Percentiles rank a stretch among this genome's conserved stretches.
Evolutionary conservation across 2,888 invertebrate species (phyloP).

Genomic region (Bugula neritina): DNA sequence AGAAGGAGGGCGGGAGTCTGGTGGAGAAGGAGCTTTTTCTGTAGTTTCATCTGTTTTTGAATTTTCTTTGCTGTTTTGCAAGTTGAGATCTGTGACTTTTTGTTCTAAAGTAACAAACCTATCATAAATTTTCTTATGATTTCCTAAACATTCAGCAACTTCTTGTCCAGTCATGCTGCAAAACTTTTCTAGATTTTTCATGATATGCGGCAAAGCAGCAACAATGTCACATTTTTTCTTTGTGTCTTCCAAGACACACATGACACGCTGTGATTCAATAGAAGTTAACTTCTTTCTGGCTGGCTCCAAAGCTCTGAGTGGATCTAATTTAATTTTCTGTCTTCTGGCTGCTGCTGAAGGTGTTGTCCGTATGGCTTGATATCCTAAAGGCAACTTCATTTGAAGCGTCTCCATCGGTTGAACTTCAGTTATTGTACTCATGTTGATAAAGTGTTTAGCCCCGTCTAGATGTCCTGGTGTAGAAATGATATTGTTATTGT

Average conservation of each 20-base stretch:
- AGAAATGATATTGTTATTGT: not conserved
- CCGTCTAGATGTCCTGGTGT: not conserved
- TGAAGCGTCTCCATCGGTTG: constrained; percentile 37
- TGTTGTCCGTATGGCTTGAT: not conserved
- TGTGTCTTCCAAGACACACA: constrained; percentile 50
- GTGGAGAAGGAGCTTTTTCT: not conserved
- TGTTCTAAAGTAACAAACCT: constrained; percentile 41
- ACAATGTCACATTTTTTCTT: constrained; percentile 45
- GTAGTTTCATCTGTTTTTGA: not conserved
- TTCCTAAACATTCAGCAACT: constrained; percentile 40
- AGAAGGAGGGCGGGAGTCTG: not conserved
- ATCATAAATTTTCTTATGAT: constrained; percentile 40
- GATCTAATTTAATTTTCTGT: constrained; percentile 40
- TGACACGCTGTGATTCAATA: constrained; percentile 50
- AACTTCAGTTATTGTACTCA: constrained; percentile 30
- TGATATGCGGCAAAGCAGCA: constrained; percentile 42
- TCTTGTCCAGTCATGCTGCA: constrained; percentile 43
- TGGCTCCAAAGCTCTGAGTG: constrained; percentile 49
- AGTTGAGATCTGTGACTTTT: not conserved
- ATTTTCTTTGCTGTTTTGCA: not conserved
- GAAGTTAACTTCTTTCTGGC: constrained; percentile 50
- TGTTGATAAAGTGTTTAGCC: constrained; percentile 21
- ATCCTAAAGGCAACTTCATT: constrained; percentile 36
- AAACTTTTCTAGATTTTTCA: constrained; percentile 45
- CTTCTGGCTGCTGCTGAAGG: constrained; percentile 25